Evolutionary conservation across 2,797 vertebrate genomes (phyloP).

Genomic region (Enteromius fasciolatus): DNA sequence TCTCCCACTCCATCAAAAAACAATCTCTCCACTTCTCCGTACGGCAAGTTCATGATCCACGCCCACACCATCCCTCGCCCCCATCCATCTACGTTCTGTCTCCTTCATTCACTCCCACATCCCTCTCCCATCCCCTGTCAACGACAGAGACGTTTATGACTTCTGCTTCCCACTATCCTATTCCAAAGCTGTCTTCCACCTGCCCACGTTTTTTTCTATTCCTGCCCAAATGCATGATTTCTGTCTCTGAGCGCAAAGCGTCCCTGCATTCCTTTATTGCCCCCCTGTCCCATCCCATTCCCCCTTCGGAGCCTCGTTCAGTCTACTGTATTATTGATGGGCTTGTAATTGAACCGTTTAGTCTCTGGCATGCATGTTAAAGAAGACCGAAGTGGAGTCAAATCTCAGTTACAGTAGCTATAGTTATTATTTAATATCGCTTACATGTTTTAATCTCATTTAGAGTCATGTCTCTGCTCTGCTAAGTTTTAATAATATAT

Average conservation of each 20-base stretch:
- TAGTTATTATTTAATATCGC: slow-evolving; percentile 70
- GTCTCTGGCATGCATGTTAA: slow-evolving; percentile 58
- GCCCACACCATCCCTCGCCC: slow-evolving; percentile 26
- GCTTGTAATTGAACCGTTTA: slow-evolving; percentile 69
- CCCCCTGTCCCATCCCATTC: slow-evolving; percentile 11
- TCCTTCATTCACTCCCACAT: slow-evolving; percentile 34
- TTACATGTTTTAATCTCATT: slow-evolving; percentile 70
- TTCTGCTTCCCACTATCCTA: slow-evolving; percentile 31
- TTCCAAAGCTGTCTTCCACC: slow-evolving; percentile 42
- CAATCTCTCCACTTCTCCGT: slow-evolving; percentile 24
- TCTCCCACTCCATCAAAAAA: slow-evolving; percentile 42
- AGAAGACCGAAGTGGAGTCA: slow-evolving; percentile 64
- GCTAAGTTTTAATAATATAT: slow-evolving; percentile 71
- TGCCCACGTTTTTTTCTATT: slow-evolving; percentile 37
- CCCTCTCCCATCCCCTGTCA: slow-evolving; percentile 33
- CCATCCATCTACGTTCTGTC: slow-evolving; percentile 40
- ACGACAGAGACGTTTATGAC: slow-evolving; percentile 27
- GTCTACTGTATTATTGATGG: slow-evolving; percentile 71
- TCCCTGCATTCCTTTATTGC: background rate
- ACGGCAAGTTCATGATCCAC: slow-evolving; percentile 45
- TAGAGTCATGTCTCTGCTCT: slow-evolving; percentile 61
- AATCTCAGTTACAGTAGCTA: slow-evolving; percentile 74
- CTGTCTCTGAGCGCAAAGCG: background rate
- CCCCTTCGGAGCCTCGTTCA: slow-evolving; percentile 23
- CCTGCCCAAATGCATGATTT: background rate